phyloP scores from a whole-genome alignment of 2,797 vertebrate genomes.

The Amazona finschi region DNA sequence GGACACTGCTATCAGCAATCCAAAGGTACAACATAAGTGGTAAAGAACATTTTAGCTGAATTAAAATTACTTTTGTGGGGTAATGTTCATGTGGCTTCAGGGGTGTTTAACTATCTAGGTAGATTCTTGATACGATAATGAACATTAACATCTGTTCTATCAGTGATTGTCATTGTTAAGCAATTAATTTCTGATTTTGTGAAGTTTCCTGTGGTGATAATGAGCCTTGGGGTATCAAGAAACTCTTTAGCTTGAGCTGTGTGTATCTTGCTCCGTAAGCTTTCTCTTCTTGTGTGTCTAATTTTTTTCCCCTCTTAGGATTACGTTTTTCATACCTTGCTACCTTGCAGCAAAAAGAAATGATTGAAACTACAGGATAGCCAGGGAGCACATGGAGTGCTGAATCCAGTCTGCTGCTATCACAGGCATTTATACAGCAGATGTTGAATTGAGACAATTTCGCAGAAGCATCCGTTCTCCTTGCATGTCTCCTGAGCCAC shows the following conservation, averaged over 20 bases:
- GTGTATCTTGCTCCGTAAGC: not conserved
- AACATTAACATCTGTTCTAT: not conserved
- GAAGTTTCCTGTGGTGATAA: not conserved
- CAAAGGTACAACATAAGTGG: not conserved
- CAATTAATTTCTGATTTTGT: slow-evolving; percentile 26
- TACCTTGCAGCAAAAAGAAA: not conserved
- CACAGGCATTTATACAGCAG: not conserved
- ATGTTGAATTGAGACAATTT: not conserved
- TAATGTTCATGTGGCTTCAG: not conserved
- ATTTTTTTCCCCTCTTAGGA: not conserved
- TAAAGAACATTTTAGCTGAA: not conserved
- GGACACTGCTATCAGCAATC: not conserved
- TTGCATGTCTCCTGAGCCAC: not conserved
- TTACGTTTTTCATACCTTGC: not conserved
- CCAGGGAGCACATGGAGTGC: not conserved
- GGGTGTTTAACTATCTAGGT: not conserved
- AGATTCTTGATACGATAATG: not conserved
- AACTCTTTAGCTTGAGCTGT: not conserved
- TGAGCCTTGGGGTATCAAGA: not conserved
- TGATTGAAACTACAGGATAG: not conserved
- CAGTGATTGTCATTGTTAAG: not conserved
- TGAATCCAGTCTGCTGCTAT: not conserved
- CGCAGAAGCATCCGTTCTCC: not conserved
- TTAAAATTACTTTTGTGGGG: not conserved
- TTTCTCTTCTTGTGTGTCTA: not conserved